These are phyloP conservation scores for Drosophila emarginata DNA, from an alignment of 2,888 invertebrate species.

Conservation along the genomic window DNA sequence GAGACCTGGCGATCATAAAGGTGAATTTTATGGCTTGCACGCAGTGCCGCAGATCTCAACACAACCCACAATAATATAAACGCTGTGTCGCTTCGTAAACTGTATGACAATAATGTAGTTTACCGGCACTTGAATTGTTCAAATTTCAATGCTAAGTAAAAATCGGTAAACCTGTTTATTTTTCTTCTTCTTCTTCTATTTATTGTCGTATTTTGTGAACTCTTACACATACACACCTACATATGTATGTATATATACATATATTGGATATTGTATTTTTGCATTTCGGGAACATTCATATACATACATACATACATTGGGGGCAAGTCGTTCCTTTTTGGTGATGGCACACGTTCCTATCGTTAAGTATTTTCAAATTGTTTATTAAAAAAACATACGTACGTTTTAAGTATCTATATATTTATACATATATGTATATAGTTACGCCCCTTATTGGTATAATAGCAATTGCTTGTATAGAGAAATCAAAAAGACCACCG, in stretches of 20 bases:
- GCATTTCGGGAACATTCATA: constrained; percentile 54
- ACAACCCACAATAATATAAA: constrained; percentile 52
- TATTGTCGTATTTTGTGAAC: constrained; percentile 7
- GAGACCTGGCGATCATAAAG: constrained; percentile 40
- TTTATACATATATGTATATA: neutral
- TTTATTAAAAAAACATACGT: constrained; percentile 4
- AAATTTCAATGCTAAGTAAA: constrained; percentile 58
- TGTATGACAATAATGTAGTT: constrained; percentile 22
- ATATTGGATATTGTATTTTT: neutral
- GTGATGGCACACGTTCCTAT: constrained; percentile 14
- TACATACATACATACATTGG: neutral
- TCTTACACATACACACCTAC: constrained; percentile 6
- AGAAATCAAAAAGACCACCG: constrained; percentile 4
- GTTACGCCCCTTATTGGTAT: constrained; percentile 9
- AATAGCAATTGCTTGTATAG: constrained; percentile 6
- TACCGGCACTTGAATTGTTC: constrained; percentile 42
- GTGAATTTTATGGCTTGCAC: constrained; percentile 50
- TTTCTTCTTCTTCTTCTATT: neutral
- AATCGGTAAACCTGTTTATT: constrained; percentile 58
- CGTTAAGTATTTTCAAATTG: constrained; percentile 3
- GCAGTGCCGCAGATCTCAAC: constrained; percentile 20
- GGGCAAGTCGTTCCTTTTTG: constrained; percentile 28
- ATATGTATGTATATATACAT: no score
- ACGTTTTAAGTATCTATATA: constrained; percentile 1
- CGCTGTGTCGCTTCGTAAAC: constrained; percentile 27